A percentile compares a stretch with the other conserved stretches of the same genome.
Evolutionary conservation across 2,113 vertebrate genomes (phyloP).

Genomic region (Cranoglanis bouderius): DNA sequence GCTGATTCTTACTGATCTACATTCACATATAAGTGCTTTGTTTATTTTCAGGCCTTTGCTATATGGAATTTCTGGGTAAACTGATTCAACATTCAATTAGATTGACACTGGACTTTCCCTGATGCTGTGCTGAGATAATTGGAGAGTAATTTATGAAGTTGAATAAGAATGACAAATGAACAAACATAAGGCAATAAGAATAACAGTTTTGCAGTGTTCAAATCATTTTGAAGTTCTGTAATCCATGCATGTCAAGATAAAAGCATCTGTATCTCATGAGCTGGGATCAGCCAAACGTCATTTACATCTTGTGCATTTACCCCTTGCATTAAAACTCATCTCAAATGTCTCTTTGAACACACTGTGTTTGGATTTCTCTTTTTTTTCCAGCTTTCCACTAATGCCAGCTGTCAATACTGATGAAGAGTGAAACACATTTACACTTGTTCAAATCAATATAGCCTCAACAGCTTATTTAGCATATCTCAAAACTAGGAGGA

Average conservation of each 20-base stretch:
- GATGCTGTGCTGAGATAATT: constrained; percentile 5
- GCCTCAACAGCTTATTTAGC: not conserved
- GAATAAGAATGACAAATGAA: not conserved
- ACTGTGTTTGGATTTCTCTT: not conserved
- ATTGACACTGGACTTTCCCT: not conserved
- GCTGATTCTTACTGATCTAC: not conserved
- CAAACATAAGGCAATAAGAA: not conserved
- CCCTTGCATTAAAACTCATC: constrained; percentile 35
- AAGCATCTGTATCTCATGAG: not conserved
- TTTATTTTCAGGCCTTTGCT: not conserved
- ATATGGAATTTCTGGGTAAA: not conserved
- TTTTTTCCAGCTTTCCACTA: not conserved
- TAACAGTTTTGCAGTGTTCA: not conserved
- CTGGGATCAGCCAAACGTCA: not conserved
- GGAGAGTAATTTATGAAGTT: not conserved
- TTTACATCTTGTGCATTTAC: constrained; percentile 15
- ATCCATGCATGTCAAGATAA: not conserved
- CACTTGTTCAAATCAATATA: not conserved
- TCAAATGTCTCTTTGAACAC: not conserved
- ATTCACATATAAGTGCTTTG: not conserved
- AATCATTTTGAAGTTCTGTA: not conserved
- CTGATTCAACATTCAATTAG: not conserved
- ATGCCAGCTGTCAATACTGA: not conserved
- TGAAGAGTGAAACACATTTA: not conserved
- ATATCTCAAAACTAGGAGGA: not conserved